Conservation (phyloP, 2,113 vertebrate genomes). For the Planiliza haematocheilus region DNA sequence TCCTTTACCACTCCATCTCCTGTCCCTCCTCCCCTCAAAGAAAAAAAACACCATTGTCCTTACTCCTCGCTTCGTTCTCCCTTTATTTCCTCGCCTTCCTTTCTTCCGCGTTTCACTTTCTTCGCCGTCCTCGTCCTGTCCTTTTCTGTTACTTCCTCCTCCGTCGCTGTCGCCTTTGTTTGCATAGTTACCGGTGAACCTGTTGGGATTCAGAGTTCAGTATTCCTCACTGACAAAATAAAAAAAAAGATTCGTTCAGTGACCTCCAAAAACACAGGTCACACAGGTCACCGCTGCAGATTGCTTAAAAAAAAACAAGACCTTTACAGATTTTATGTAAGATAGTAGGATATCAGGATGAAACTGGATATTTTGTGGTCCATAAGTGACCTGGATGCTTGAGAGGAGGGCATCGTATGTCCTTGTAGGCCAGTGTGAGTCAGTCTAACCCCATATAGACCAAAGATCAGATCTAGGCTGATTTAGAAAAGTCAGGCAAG, state of each 20-base stretch:
- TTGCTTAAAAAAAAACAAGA: no score
- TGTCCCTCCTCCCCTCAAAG: conserved; percentile 22
- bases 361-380: no score
- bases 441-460: no score
- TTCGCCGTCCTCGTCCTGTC: conserved; percentile 5
- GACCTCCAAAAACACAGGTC: no score
- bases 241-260: not conserved
- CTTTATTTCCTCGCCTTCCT: conserved; percentile 30
- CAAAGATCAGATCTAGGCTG: no score
- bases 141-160: not conserved
- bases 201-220: not conserved
- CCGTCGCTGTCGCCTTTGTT: not conserved
- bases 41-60: conserved; percentile 71
- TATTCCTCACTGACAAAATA: not conserved
- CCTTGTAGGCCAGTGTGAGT: no score
- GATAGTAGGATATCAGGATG: no score
- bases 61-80: conserved; percentile 39
- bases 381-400: no score
- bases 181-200: not conserved
- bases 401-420: no score
- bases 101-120: conserved; percentile 20
- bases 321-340: no score
- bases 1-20: conserved; percentile 67
- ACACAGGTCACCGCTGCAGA: no score
- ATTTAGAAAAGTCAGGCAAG: no score